A percentile compares a stretch with the other conserved stretches of the same genome.
Conservation (phyloP, 2,797 vertebrate genomes). For the Oryzias dopingdopingensis region DNA sequence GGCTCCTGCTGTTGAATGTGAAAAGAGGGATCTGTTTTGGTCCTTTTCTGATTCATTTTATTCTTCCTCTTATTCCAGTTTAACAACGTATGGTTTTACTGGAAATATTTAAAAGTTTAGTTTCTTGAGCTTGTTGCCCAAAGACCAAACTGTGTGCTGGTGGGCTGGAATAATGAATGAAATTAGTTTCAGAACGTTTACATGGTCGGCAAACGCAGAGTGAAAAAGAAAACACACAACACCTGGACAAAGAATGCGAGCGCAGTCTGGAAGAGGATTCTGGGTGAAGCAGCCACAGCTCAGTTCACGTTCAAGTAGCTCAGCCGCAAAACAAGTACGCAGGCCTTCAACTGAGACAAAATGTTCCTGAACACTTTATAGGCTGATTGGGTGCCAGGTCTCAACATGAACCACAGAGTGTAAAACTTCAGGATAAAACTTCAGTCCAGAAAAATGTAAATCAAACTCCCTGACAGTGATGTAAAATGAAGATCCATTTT, state of each 20-base stretch:
- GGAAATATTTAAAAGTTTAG: neutral
- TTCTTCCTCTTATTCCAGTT: conserved; percentile 3
- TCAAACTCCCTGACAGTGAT: too few relatives aligned
- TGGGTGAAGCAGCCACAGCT: conserved; percentile 9
- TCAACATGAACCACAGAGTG: too few relatives aligned
- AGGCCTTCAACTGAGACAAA: conserved; percentile 19
- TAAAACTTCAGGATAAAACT: too few relatives aligned
- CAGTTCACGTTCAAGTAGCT: neutral
- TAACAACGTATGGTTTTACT: neutral
- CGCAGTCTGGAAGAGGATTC: conserved; percentile 21
- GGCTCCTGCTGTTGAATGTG: conserved; percentile 1
- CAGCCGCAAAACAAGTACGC: conserved; percentile 23
- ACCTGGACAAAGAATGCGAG: conserved; percentile 67
- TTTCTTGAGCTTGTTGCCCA: conserved; percentile 2
- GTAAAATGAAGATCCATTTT: too few relatives aligned
- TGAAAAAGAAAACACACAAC: conserved; percentile 69
- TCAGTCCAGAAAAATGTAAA: too few relatives aligned
- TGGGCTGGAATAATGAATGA: conserved; percentile 55
- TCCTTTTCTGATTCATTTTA: neutral
- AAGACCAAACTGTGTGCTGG: conserved; percentile 47
- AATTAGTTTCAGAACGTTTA: conserved; percentile 44
- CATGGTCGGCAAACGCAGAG: conserved; percentile 39
- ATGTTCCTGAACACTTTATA: neutral
- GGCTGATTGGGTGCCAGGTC: too few relatives aligned
- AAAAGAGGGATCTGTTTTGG: conserved; percentile 5